Evolutionary conservation across 2,888 invertebrate species (phyloP), one percentile per base, ranked within the genome.

Genomic region (Stenichneumon culpator): DNA sequence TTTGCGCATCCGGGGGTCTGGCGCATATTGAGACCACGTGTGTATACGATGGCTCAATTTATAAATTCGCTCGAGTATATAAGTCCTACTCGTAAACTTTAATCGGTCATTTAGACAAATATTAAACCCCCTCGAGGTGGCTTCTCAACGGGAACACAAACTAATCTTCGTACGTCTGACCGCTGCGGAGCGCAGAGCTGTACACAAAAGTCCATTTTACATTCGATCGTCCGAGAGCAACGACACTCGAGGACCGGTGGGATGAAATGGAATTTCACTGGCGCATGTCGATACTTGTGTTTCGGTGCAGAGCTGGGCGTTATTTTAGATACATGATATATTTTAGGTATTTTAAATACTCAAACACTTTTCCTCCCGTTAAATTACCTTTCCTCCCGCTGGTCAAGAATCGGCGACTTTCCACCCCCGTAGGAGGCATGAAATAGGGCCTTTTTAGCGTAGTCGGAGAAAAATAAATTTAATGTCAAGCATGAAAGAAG

Each of bases 1-100:
- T 73, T 79, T 67, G 79, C 83, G 79, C 83, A 79, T 79, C 70
- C 79, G 83, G 74, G 50, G 70, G 65, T 9, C 16, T 28, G 25
- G 39, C 22, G 54, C 54, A 67, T 44, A 77, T 77, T 68, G 54
- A 52, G 75, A 52, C 65, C 65, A 67, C 67, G 52, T 77, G 77
- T 39, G 39, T 22, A 7, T 28, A 28, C 52, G 25, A 11, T 5
- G 6, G 22, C 25, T 22, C 69, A 16, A 70, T 77, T 39, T 39
- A 68, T 68, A 54, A 77, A 67, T 68, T 57, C 68, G 22, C 67
- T 25, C 54, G 63, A 63, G 32, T 63, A 19, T 63, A 32, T 16
- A 63, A 28, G 52, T 54, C n/a, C 16, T 28, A 32, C 63, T 63
- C 63, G 63, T 63, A 28, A 63, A 74, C 44, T 74, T 16, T 74